Evolutionary conservation across 2,797 vertebrate genomes (phyloP), one percentile per base, ranked within the genome.

Genomic region (Agapornis canus): DNA sequence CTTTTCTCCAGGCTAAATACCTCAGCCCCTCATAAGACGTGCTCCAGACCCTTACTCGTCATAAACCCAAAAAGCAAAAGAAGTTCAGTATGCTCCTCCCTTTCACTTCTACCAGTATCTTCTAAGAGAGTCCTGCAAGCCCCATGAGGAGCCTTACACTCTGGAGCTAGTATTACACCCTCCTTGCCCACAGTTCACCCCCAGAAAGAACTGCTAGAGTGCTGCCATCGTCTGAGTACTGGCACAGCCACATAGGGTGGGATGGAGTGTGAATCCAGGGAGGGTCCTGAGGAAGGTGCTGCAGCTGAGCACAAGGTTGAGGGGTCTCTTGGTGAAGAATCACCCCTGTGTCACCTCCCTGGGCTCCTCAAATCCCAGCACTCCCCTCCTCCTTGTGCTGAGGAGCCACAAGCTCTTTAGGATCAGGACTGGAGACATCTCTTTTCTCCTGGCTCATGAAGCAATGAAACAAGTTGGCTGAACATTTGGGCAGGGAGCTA

Each of bases 211-310:
- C 40, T 60, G 65, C 8, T 49, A 86, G 64, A 31, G 29, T 2
- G 5, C 22, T 35, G 35, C 7, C 35, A 35, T 9, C 35, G 35
- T 6, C 10, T 3, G 35, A 79, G 39, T 6, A 22, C 3, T 0
- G 2, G 29, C 10, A 59, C 6, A 59, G 45, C 15, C 63, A 51
- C 2, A 0, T 0, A 10, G 21, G 8, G 19, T 0, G 1, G 43
- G 43, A 1, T 51, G 43, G 27, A 40, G 31, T 6, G 8, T 37
- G 26, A 66, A 22, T 49, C 18, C 1, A 19, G 20, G 49, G 9
- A 7, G 12, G 7, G 5, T 40, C 43, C 29, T 29, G 25, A 19
- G 47, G 35, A 52, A 70, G 29, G 3, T 54, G n/a, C 6, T 49
- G 76, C 59, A 86, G 40, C 43, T 26, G 5, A 48, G 9, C 37